Evolutionary conservation across 2,797 vertebrate species (phyloP), one percentile per base, ranked within the genome.

Genomic region (Amblyraja radiata): DNA sequence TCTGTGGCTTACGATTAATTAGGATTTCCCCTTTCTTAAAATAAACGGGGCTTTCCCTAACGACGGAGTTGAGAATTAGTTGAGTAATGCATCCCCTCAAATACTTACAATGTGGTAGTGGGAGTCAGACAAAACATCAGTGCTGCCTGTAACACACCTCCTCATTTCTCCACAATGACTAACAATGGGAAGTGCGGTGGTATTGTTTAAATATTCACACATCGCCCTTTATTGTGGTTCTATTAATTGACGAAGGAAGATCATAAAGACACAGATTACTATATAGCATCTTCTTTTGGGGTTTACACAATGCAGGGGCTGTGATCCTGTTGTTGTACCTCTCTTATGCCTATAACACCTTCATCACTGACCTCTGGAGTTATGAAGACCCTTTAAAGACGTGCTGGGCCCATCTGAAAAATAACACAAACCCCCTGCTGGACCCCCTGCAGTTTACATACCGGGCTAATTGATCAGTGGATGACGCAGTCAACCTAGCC

Each of bases 11-110:
- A 88, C 63, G 4, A 63, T 88, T 36, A 18, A 88, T 68, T n/a
- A 86, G 83, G 83, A 86, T 86, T 86, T 86, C 83, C 83, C 80
- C 83, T n/a, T 88, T 88, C 84, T 88, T 32, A n/a, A 65, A 65
- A 88, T 13, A 84, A 54, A 76, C 39, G 90, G 90, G 36, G 58
- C 68, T 54, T 86, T 58, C 90, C 90, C 90, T 54, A 54, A 76
- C 6, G 16, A 3, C 23, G 13, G 68, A 74, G 39, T 92, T 92
- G 39, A 92, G 90, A 74, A 76, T 88, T 68, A 76, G 68, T 39
- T 88, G 84, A 36, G 25, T 68, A 88, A 88, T 25, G 25, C 46
- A 58, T 92, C 90, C 71, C 68, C 90, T 92, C 90, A 92, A 68
- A 39, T 71, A 58, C 36, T 46, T 32, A 71, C 90, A 91, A 46